Evolutionary conservation across 2,797 vertebrate genomes (phyloP), one percentile per base, ranked within the genome.

Genomic region (Sebastes iracundus): DNA sequence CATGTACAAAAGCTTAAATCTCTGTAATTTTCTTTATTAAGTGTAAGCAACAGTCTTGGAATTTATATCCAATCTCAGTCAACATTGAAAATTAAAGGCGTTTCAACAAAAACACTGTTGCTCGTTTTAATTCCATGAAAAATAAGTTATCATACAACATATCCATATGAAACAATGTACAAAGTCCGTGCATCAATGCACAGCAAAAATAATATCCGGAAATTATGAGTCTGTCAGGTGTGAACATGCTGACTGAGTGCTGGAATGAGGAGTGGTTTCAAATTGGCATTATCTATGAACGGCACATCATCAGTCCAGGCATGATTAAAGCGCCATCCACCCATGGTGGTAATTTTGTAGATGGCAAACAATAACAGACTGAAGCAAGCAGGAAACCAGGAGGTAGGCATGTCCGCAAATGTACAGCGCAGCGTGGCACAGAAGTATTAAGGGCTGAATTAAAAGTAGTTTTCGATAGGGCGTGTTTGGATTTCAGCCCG

Each of bases 91-190:
- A 95, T 94, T 81, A 93, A 95, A 96, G 96, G 93, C 94, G 96
- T 90, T 77, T 84, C 88, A 96, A 96, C 94, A 94, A 95, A 96
- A 96, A 93, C 61, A 80, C 95, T 91, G 87, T 93, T 94, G 91
- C 96, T 96, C 91, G 64, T 95, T 93, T 96, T 96, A 97, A 97
- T 96, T 96, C 95, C 81, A 96, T 96, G 95, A 97, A 96, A 97
- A 93, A 88, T 88, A 97, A 96, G 94, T 96, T 94, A 95, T 88
- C 96, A 96, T 96, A 97, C 96, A 96, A 97, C 97, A 97, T 96
- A 96, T 96, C 96, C 95, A 96, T 75, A 72, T 90, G 95, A 97
- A 98, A 97, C 96, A 97, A 96, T 96, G 95, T 97, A 97, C 96
- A 97, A 93, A 94, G 96, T 95, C 96, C 92, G 96, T 96, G 96